Percentiles rank a stretch among this genome's conserved stretches.
phyloP scores from a whole-genome alignment of 2,113 vertebrate genomes.

The Blennius ocellaris region DNA sequence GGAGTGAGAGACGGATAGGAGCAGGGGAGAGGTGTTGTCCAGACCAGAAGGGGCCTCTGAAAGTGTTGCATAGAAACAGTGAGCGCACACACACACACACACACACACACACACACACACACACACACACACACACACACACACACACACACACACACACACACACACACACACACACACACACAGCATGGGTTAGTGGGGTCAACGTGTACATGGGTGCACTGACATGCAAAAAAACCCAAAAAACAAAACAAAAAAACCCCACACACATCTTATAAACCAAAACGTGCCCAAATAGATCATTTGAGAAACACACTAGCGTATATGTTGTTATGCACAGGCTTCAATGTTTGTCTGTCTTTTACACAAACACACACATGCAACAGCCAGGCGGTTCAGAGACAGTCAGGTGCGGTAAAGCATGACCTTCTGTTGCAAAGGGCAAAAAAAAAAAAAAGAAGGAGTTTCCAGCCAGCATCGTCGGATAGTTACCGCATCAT shows the following conservation, averaged over 20 bases:
- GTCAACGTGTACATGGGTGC: constrained; percentile 36
- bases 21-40: constrained; percentile 80
- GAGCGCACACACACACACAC: constrained; percentile 58
- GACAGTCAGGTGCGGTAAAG: constrained; percentile 84
- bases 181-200: constrained; percentile 33
- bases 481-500: constrained; percentile 57
- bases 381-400: constrained; percentile 71
- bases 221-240: too few species aligned
- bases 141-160: constrained; percentile 11
- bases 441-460: constrained; percentile 57
- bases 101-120: constrained; percentile 56
- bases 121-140: constrained; percentile 40
- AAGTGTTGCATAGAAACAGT: constrained; percentile 80
- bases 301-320: neutral
- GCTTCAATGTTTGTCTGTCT: constrained; percentile 28
- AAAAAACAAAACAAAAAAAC: too few species aligned
- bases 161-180: constrained; percentile 23
- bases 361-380: constrained; percentile 22
- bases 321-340: constrained; percentile 14
- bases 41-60: constrained; percentile 79
- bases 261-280: constrained; percentile 8
- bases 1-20: constrained; percentile 81
- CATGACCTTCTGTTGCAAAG: constrained; percentile 72
- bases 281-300: constrained; percentile 35
- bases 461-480: constrained; percentile 75